Percentiles rank a stretch among this genome's conserved stretches.
These are phyloP conservation scores for Acrossocheilus fasciatus DNA, from an alignment of 2,797 vertebrate genomes.

Conservation along the genomic window DNA sequence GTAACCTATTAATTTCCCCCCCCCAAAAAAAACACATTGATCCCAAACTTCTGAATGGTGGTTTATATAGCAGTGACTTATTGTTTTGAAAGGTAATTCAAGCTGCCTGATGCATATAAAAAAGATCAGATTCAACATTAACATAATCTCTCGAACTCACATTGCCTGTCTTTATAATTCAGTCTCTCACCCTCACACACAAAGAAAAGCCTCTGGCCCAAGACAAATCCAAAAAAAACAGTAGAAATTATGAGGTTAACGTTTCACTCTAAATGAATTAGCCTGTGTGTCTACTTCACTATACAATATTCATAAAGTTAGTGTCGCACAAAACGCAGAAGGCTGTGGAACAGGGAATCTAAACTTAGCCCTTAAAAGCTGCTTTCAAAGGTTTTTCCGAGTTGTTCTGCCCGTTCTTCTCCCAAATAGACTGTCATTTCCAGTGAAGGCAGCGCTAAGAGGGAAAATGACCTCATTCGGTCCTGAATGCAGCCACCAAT, in stretches of 20 bases:
- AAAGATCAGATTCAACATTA: slow-evolving; percentile 38
- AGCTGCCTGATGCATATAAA: slow-evolving; percentile 6
- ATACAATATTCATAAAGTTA: slow-evolving; percentile 61
- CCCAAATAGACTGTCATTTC: slow-evolving; percentile 41
- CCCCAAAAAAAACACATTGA: background rate
- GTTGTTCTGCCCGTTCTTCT: slow-evolving; percentile 17
- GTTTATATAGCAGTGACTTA: background rate
- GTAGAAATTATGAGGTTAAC: slow-evolving; percentile 36
- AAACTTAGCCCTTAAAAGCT: slow-evolving; percentile 54
- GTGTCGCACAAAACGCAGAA: slow-evolving; percentile 46
- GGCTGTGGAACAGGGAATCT: slow-evolving; percentile 27
- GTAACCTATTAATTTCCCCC: background rate
- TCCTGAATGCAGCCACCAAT: slow-evolving; percentile 49
- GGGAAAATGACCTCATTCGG: slow-evolving; percentile 58
- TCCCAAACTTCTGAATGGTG: too few relatives aligned
- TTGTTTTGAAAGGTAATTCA: slow-evolving; percentile 28
- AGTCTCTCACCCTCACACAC: slow-evolving; percentile 14
- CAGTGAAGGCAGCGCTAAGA: slow-evolving; percentile 14
- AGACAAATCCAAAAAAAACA: slow-evolving; percentile 45
- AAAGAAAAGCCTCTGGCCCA: slow-evolving; percentile 33
- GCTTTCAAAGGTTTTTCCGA: slow-evolving; percentile 49
- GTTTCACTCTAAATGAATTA: slow-evolving; percentile 46
- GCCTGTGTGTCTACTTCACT: slow-evolving; percentile 42
- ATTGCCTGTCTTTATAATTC: slow-evolving; percentile 8
- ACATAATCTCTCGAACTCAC: slow-evolving; percentile 34